phyloP scores from a whole-genome alignment of 2,888 invertebrate species.

The Lordiphosa fenestrarum region DNA sequence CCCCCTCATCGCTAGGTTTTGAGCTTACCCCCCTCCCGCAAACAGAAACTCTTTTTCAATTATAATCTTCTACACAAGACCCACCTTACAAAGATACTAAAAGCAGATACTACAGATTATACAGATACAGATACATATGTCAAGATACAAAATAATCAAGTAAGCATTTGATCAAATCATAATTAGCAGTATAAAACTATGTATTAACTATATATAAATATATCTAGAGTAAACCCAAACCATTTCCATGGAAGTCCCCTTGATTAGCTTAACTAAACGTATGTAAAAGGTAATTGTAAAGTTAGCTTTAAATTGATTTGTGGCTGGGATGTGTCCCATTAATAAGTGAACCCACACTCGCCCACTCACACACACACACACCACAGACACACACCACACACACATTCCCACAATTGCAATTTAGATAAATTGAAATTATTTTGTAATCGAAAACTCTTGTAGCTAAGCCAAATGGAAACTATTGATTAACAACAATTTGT shows the following conservation, averaged over 20 bases:
- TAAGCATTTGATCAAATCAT: slow-evolving; percentile 41
- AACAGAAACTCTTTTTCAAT: slow-evolving; percentile 13
- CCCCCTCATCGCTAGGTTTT: not conserved
- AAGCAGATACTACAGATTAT: slow-evolving; percentile 35
- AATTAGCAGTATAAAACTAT: slow-evolving; percentile 17
- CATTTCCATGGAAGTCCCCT: slow-evolving; percentile 14
- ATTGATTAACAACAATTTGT: slow-evolving; percentile 46
- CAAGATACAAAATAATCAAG: slow-evolving; percentile 28
- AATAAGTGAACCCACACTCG: not conserved
- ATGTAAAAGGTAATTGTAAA: slow-evolving; percentile 34
- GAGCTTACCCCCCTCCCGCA: too few species aligned
- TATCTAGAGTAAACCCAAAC: slow-evolving; percentile 31
- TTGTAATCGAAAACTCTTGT: slow-evolving; percentile 42
- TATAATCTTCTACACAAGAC: slow-evolving; percentile 42
- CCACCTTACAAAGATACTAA: slow-evolving; percentile 46
- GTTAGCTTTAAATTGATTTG: slow-evolving; percentile 41
- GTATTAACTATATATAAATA: slow-evolving; percentile 11
- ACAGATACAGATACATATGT: slow-evolving; percentile 38
- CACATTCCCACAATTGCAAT: slow-evolving; percentile 42
- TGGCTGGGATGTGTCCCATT: slow-evolving; percentile 1
- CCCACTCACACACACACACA: slow-evolving; percentile 13
- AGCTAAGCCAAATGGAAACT: slow-evolving; percentile 57
- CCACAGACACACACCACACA: slow-evolving; percentile 7
- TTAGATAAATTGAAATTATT: slow-evolving; percentile 67
- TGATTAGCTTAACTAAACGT: slow-evolving; percentile 38